Evolutionary conservation across 2,797 vertebrate species (phyloP), one percentile per base, ranked within the genome.

Genomic region (Anguilla obscura): DNA sequence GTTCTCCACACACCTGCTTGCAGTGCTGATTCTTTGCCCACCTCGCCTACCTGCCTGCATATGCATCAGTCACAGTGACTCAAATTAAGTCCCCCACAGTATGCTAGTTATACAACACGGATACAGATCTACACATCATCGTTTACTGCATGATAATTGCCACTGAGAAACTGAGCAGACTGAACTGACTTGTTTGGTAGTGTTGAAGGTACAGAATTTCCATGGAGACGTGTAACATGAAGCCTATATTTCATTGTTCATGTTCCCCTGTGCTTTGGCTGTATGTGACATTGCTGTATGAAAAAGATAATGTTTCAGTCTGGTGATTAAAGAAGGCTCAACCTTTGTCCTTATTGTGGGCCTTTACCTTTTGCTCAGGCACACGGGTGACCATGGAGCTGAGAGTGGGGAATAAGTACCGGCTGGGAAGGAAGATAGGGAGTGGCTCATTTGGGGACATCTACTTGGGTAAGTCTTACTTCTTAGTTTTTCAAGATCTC

Each of bases 401-500:
- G 76, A 96, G 98, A 90, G 98, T 99, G 91, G 98, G 98, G 88
- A 99, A 99, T 94, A 99, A 99, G 90, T 99, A 98, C 92, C 96
- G 98, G 33, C 96, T 99, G 60, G 98, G 98, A 86, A 97, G 98
- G 92, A 99, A 99, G 96, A 99, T 99, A 1, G 98, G 98, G 90
- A 99, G 98, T 0, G 98, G 98, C 85, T 99, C 98, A 0, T 99
- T 99, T 85, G 98, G 98, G 89, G 98, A 99, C 92, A 99, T 99
- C 94, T 99, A 99, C 93, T 95, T 99, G 79, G 98, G 98, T 99
- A 92, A 97, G 97, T 45, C 66, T 18, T 10, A 71, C 1, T 58
- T 66, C 2, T 30, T 7, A 8, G 1, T 54, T 56, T 40, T 33
- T 33, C 27, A 45, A 63, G 24, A 69, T n/a, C 63, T 69, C 21